Evolutionary conservation across 2,888 invertebrate species (phyloP).

Genomic region (Latheticus oryzae): DNA sequence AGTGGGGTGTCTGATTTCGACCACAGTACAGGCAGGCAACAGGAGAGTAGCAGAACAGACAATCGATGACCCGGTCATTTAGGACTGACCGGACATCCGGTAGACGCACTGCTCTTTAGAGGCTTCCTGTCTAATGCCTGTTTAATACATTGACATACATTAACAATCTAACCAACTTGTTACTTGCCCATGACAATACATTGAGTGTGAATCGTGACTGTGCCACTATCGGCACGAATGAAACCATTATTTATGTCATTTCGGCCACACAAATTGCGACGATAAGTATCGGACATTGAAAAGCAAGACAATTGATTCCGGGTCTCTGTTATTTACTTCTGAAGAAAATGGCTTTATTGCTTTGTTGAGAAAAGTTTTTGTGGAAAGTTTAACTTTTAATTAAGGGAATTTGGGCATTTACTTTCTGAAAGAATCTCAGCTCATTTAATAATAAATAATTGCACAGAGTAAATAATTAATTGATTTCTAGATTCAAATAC

Average conservation of each 20-base stretch:
- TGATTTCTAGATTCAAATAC: too few relatives aligned
- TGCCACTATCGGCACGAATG: slow-evolving; percentile 2
- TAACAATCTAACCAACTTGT: slow-evolving; percentile 37
- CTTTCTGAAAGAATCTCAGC: too few relatives aligned
- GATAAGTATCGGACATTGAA: slow-evolving; percentile 24
- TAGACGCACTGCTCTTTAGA: slow-evolving; percentile 53
- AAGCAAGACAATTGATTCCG: slow-evolving; percentile 21
- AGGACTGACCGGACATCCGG: slow-evolving; percentile 52
- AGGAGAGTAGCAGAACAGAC: slow-evolving; percentile 41
- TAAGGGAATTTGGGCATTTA: too few relatives aligned
- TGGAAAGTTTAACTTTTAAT: too few relatives aligned
- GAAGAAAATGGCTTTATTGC: background rate
- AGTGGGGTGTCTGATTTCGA: slow-evolving; percentile 34
- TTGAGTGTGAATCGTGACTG: too few relatives aligned
- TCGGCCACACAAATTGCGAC: slow-evolving; percentile 25
- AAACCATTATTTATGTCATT: slow-evolving; percentile 27
- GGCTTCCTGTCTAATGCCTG: slow-evolving; percentile 51
- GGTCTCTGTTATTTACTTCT: slow-evolving; percentile 10
- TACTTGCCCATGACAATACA: background rate
- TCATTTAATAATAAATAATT: too few relatives aligned
- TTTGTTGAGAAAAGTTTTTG: too few relatives aligned
- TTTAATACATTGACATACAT: slow-evolving; percentile 52
- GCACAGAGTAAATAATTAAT: too few relatives aligned
- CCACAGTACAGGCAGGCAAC: slow-evolving; percentile 37
- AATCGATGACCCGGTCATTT: slow-evolving; percentile 56